Conservation (phyloP, 2,888 invertebrate species). For the Dynastes maya region DNA sequence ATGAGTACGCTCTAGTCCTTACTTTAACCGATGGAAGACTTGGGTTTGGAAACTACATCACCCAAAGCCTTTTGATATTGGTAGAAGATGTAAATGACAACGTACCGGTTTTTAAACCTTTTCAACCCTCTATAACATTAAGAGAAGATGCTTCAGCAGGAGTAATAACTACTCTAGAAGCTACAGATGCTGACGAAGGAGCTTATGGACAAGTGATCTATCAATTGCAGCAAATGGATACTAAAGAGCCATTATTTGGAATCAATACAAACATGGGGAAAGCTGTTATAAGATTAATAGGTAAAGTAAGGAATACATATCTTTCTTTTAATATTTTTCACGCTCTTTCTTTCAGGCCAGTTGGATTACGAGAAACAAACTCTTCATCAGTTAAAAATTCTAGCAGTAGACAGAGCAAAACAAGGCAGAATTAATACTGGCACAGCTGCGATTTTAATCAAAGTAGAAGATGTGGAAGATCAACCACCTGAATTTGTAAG, state of each 20-base stretch:
- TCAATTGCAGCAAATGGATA: conserved; percentile 86
- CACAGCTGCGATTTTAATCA: conserved; percentile 89
- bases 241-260: conserved; percentile 83
- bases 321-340: not conserved
- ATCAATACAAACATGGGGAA: conserved; percentile 89
- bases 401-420: conserved; percentile 90
- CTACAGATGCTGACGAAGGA: conserved; percentile 92
- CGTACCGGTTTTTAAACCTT: conserved; percentile 89
- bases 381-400: conserved; percentile 86
- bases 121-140: conserved; percentile 86
- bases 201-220: conserved; percentile 94
- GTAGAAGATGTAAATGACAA: conserved; percentile 96
- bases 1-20: conserved; percentile 91
- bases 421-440: conserved; percentile 89
- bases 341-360: conserved; percentile 58
- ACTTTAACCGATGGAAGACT: conserved; percentile 91
- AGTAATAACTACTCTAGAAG: conserved; percentile 86
- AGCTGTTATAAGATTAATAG: conserved; percentile 85
- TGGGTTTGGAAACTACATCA: conserved; percentile 90
- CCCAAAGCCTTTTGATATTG: conserved; percentile 89
- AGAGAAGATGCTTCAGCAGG: conserved; percentile 86
- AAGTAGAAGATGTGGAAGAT: conserved; percentile 92
- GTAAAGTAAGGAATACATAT: conserved; percentile 68
- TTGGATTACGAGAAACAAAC: conserved; percentile 92
- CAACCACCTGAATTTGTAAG: conserved; percentile 93